These are phyloP conservation scores for Orthonychiurus folsomi DNA, from an alignment of 2,888 invertebrate species.

Conservation along the genomic window DNA sequence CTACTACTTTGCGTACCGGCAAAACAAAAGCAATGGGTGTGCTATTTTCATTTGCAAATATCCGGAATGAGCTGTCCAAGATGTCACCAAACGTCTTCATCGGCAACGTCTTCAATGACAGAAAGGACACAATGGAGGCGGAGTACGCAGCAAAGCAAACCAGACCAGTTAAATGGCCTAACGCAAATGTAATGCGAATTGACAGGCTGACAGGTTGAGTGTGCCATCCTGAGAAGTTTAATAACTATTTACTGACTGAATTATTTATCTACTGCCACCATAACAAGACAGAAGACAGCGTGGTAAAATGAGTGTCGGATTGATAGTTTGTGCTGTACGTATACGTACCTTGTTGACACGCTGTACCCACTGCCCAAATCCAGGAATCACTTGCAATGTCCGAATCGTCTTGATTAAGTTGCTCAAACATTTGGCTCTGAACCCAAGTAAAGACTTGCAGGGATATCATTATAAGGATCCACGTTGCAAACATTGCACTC, in stretches of 20 bases:
- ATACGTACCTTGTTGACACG: constrained; percentile 5
- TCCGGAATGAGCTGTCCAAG: neutral
- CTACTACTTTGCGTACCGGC: too few species aligned
- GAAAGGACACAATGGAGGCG: constrained; percentile 3
- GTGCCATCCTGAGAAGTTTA: constrained; percentile 8
- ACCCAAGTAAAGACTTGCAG: neutral
- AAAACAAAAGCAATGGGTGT: neutral
- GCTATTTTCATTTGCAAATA: constrained; percentile 3
- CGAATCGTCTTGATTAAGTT: neutral
- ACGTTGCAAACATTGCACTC: neutral
- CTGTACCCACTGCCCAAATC: neutral
- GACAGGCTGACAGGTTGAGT: neutral
- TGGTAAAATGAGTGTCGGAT: neutral
- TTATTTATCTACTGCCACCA: too few species aligned
- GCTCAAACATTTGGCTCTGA: neutral
- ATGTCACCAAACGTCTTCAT: constrained; percentile 5
- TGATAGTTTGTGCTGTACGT: neutral
- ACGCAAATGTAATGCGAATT: constrained; percentile 2
- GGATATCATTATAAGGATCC: neutral
- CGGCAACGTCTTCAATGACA: neutral
- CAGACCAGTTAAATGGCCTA: constrained; percentile 1
- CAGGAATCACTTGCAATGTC: neutral
- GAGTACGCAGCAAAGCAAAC: constrained; percentile 10
- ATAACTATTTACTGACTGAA: too few species aligned
- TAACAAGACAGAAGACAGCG: too few species aligned